phyloP scores from a whole-genome alignment of 2,797 vertebrate species.

The Heteromormyrus szaboi region DNA sequence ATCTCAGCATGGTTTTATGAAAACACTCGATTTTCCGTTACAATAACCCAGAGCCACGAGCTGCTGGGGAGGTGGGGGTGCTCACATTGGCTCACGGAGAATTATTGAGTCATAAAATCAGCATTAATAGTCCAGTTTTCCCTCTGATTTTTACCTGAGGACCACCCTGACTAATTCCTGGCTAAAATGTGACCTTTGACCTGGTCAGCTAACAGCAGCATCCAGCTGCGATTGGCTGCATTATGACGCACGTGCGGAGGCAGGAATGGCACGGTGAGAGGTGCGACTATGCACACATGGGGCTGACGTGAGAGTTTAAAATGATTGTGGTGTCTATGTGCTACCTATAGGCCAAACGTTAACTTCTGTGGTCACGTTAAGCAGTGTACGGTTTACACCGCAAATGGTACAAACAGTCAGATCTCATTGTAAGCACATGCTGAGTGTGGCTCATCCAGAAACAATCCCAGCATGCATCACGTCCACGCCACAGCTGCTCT shows the following conservation, averaged over 20 bases:
- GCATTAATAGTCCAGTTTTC: background rate
- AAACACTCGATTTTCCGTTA: background rate
- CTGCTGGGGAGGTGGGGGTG: background rate
- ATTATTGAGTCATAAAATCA: background rate
- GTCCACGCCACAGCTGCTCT: background rate
- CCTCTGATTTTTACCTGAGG: background rate
- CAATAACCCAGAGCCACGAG: background rate
- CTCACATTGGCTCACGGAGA: background rate
- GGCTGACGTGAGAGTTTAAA: background rate
- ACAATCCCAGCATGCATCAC: background rate
- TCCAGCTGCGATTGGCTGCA: background rate
- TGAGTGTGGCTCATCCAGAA: background rate
- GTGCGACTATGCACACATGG: background rate
- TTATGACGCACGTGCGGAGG: background rate
- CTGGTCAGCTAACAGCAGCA: background rate
- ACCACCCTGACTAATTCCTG: background rate
- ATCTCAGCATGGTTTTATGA: conserved; percentile 10
- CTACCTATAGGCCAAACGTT: background rate
- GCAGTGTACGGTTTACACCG: background rate
- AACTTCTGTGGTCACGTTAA: background rate
- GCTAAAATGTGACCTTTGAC: background rate
- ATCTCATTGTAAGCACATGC: background rate
- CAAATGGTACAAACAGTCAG: background rate
- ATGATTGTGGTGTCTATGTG: background rate
- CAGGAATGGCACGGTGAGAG: background rate